Evolutionary conservation across 2,888 invertebrate species (phyloP).

Genomic region (Rhagonycha fulva): DNA sequence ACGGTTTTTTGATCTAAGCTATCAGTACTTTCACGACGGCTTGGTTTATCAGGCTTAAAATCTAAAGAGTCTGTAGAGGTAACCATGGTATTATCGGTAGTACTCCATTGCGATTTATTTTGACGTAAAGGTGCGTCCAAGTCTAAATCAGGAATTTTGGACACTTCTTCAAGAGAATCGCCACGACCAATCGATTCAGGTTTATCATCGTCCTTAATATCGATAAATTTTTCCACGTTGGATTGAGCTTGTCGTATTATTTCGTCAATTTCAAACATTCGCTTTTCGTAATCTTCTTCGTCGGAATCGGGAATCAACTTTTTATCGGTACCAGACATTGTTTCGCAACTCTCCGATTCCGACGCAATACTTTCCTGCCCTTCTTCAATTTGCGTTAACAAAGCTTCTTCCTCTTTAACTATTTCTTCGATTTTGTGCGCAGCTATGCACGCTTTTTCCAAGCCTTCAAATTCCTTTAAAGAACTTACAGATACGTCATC

Average conservation of each 20-base stretch:
- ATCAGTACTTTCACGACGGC: conserved; percentile 67
- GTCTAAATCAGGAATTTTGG: conserved; percentile 60
- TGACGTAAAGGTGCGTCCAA: conserved; percentile 52
- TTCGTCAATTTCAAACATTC: conserved; percentile 71
- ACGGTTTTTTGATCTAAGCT: conserved; percentile 68
- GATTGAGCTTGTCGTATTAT: conserved; percentile 69
- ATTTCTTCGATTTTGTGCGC: conserved; percentile 81
- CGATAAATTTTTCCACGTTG: conserved; percentile 67
- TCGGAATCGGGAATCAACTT: conserved; percentile 61
- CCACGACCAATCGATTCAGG: conserved; percentile 59
- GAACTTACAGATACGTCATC: conserved; percentile 88
- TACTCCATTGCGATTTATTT: conserved; percentile 52
- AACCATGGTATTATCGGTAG: conserved; percentile 59
- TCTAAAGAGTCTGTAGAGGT: conserved; percentile 69
- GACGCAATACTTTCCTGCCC: conserved; percentile 59
- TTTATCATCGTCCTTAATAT: conserved; percentile 61
- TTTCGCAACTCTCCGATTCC: conserved; percentile 63
- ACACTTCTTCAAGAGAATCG: conserved; percentile 59
- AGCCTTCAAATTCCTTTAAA: conserved; percentile 88
- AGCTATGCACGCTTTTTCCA: conserved; percentile 86
- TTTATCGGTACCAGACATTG: conserved; percentile 66
- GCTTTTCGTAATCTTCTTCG: conserved; percentile 65
- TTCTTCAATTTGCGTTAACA: conserved; percentile 63
- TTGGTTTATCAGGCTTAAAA: conserved; percentile 53
- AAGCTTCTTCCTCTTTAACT: conserved; percentile 83